Percentiles rank a stretch among this genome's conserved stretches.
Conservation (phyloP, 2,113 vertebrate genomes). For the Calonectris borealis region DNA sequence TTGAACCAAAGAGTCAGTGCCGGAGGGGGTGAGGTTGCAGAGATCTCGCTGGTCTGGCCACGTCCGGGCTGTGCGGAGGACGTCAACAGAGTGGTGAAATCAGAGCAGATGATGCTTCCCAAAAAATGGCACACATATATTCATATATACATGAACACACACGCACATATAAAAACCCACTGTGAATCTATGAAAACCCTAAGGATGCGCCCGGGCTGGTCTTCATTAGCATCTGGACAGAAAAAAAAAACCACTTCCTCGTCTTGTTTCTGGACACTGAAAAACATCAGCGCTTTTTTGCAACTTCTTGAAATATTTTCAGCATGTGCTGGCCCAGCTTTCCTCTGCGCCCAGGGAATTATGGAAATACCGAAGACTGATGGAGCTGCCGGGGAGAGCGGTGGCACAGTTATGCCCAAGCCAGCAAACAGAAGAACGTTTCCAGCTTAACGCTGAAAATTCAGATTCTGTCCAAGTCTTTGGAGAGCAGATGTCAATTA, state of each 20-base stretch:
- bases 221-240: neutral
- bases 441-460: neutral
- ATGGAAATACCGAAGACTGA: neutral
- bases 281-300: neutral
- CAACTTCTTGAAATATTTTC: constrained; percentile 50
- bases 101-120: neutral
- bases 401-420: neutral
- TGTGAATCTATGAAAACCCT: neutral
- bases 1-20: neutral
- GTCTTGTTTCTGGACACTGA: neutral
- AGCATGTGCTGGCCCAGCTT: neutral
- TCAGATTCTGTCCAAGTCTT: constrained; percentile 49
- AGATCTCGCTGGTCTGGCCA: neutral
- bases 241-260: neutral
- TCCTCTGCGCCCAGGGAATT: neutral
- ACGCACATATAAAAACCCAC: neutral
- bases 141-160: neutral
- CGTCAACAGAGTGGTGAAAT: neutral
- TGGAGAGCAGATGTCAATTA: constrained; percentile 58
- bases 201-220: neutral
- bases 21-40: neutral
- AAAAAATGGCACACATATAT: neutral
- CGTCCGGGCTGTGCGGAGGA: neutral
- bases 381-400: neutral
- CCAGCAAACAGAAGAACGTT: neutral